Conservation (phyloP, 2,888 invertebrate genomes). For the Parnassius orleans region DNA sequence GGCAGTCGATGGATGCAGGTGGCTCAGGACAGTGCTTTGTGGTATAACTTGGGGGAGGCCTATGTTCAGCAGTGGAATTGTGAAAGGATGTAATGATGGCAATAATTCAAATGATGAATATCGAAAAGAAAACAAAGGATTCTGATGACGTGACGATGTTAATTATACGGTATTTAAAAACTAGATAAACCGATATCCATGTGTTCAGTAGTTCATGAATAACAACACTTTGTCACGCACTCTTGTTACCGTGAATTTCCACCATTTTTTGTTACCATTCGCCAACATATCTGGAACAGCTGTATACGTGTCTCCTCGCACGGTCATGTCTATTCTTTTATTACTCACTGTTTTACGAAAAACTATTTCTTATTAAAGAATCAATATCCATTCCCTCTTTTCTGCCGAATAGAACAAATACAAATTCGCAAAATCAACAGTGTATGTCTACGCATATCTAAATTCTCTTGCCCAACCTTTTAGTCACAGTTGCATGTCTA, state of each 20-base stretch:
- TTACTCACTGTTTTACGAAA: neutral
- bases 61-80: no score
- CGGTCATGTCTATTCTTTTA: conserved; percentile 18
- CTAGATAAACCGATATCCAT: neutral
- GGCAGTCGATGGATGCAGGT: no score
- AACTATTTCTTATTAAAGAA: neutral
- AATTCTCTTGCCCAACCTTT: neutral
- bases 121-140: no score
- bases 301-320: conserved; percentile 51
- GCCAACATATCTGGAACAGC: conserved; percentile 50
- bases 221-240: conserved; percentile 41
- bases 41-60: no score
- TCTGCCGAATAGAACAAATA: neutral
- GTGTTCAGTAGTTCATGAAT: conserved; percentile 34
- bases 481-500: conserved; percentile 7
- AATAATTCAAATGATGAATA: no score
- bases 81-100: no score
- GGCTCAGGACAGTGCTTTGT: no score
- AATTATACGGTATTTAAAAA: neutral
- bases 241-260: conserved; percentile 41
- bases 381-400: conserved; percentile 25
- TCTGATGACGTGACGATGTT: no score
- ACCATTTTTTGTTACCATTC: conserved; percentile 47
- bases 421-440: conserved; percentile 23
- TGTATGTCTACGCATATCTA: conserved; percentile 15